Evolutionary conservation across 2,888 invertebrate genomes (phyloP).

Genomic region (Parasteatoda lunata): DNA sequence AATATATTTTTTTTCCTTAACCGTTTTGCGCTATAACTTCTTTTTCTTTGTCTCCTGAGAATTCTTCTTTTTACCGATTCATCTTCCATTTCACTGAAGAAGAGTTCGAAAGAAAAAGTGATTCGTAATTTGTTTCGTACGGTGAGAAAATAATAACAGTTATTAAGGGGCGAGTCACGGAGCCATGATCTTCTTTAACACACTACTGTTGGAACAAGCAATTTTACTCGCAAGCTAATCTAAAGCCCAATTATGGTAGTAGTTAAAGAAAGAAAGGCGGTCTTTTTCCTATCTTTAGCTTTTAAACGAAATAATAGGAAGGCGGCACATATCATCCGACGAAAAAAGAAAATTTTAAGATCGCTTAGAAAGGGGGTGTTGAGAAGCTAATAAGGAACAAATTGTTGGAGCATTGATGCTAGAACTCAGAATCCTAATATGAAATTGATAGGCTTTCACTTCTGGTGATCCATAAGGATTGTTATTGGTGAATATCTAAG

Average conservation of each 20-base stretch:
- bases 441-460: too few relatives aligned
- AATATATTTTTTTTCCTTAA: too few relatives aligned
- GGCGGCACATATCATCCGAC: neutral
- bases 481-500: too few relatives aligned
- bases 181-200: neutral
- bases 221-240: constrained; percentile 2
- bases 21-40: too few relatives aligned
- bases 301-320: constrained; percentile 2
- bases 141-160: constrained; percentile 19
- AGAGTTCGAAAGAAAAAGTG: neutral
- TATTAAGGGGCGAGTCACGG: neutral
- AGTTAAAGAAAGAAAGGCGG: neutral
- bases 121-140: neutral
- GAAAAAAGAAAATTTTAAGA: neutral
- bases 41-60: too few relatives aligned
- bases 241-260: neutral
- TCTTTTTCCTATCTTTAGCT: constrained; percentile 5
- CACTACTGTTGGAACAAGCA: neutral
- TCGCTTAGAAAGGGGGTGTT: neutral
- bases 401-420: neutral
- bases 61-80: neutral
- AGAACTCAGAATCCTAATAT: too few relatives aligned
- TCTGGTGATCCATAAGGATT: too few relatives aligned
- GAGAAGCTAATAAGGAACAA: neutral
- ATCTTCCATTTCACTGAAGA: neutral